Base-by-base conservation (phyloP, 2,888 invertebrate species). In the Drosophila algonquin region DNA sequence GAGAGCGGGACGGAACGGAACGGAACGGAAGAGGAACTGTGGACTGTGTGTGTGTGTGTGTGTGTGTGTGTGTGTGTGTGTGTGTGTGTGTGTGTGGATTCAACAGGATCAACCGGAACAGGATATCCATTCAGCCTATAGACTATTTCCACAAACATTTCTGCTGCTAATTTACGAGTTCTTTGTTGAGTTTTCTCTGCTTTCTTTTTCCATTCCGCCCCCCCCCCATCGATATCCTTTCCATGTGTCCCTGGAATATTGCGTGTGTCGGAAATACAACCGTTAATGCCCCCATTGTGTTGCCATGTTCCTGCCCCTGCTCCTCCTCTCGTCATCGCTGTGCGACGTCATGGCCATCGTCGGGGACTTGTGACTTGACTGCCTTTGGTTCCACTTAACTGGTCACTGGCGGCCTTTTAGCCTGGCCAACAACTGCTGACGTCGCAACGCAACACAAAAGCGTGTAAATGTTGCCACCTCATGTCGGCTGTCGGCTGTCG, bases 391-490 rank as follows among this genome's bases (percentile, higher is more conserved):
- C 61, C 74, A 71, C 55, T 64, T 75, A 80, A 77, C 81, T 76
- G 79, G 76, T 64, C 75, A 79, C 71, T 69, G 67, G 69, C 80
- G 80, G 54, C 74, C 58, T 55, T 73, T 76, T 63, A 69, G 76
- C 40, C 54, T 46, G 60, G 51, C 62, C 50, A 54, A 24, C 50
- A 54, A 46, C 47, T 59, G 70, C 24, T 55, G 44, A 47, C 27
- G 21, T 44, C 40, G 51, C 21, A 21, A 3, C 21, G 21, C 70
- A 69, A n/a, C n/a, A 73, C 63, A 73, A 75, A 70, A 73, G 79
- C 80, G 79, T 84, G 73, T 80, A 77, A 81, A 81, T 80, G 75
- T 76, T 79, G 77, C 85, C 85, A 84, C 82, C 80, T 80, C 67
- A 72, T 59, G 30, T 59, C 78, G 32, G 32, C 32, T 10, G 32